Evolutionary conservation across 1,140 invertebrate species (phyloP), one percentile per base, ranked within the genome.

Genomic region (Cheumatopsyche charites): DNA sequence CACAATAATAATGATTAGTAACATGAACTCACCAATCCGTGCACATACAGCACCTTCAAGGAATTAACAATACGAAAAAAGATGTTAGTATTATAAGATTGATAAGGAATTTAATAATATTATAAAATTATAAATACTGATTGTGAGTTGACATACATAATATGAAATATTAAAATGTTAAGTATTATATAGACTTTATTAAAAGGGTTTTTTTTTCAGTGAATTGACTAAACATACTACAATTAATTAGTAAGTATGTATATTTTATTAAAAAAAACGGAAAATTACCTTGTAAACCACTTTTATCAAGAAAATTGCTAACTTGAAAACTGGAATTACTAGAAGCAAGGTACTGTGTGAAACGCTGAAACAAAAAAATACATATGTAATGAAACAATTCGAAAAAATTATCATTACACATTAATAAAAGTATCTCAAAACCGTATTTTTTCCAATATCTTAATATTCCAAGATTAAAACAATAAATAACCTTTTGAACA

Each of bases 301-400:
- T 93, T 86, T 98, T 99, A 84, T 99, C 98, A 80, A 98, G 86
- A 84, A 98, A 99, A 88, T 92, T 95, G 82, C 92, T 94, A 79
- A 99, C 90, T 87, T 98, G 97, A 88, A 99, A 98, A 78, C 95
- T 96, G 82, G 96, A 98, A 87, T 99, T 99, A 86, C 95, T 98
- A 73, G 97, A 99, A 66, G 98, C 98, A 82, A 99, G 87, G 86
- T 98, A 99, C 87, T 99, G 98, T 81, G 96, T 98, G 84, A 99
- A 99, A 82, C 98, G 91, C 96, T 99, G 90, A 76, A 92, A 92
- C 76, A 80, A 78, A 83, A 82, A 77, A 82, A 81, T 79, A 78
- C 78, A 69, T 71, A 15, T 5, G 13, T 49, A 4, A 49, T 49
- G 13, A n/a, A 49, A 15, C 29, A 21, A 4, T 49, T 15, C 19